Conservation (phyloP, 2,797 vertebrate species). For the Galagoides demidoff region DNA sequence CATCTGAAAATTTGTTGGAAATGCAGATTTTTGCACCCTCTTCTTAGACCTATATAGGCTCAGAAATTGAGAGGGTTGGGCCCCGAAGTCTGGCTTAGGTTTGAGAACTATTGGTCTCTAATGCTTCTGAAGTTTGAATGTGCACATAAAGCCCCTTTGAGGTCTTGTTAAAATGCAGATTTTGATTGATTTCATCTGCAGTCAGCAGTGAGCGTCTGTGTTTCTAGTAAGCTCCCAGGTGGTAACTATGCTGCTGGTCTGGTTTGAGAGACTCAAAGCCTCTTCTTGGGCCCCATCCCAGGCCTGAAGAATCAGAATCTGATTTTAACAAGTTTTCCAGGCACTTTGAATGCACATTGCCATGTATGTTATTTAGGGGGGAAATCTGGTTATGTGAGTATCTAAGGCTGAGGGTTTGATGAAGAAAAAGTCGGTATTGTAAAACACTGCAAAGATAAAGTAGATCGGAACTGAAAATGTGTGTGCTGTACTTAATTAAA, state of each 20-base stretch:
- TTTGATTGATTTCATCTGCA: background rate
- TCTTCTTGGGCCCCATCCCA: background rate
- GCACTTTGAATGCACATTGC: background rate
- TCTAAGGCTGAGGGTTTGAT: background rate
- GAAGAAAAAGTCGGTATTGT: background rate
- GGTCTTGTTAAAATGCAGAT: background rate
- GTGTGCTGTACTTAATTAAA: background rate
- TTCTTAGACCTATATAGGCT: background rate
- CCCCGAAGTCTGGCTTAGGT: background rate
- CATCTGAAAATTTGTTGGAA: constrained; percentile 1
- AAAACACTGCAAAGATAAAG: background rate
- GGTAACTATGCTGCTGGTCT: background rate
- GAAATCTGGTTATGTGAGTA: background rate
- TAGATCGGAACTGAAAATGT: background rate
- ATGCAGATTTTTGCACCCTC: background rate
- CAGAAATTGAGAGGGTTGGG: background rate
- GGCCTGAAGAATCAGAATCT: background rate
- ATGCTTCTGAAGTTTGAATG: background rate
- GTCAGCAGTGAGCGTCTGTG: background rate
- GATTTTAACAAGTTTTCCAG: constrained; percentile 6
- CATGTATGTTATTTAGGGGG: background rate
- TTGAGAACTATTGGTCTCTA: background rate
- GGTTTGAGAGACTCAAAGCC: background rate
- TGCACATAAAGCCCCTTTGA: background rate
- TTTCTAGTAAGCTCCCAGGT: background rate